Percentiles rank a stretch among this genome's conserved stretches.
Conservation (phyloP, 2,888 invertebrate species). For the Limenitis camilla region DNA sequence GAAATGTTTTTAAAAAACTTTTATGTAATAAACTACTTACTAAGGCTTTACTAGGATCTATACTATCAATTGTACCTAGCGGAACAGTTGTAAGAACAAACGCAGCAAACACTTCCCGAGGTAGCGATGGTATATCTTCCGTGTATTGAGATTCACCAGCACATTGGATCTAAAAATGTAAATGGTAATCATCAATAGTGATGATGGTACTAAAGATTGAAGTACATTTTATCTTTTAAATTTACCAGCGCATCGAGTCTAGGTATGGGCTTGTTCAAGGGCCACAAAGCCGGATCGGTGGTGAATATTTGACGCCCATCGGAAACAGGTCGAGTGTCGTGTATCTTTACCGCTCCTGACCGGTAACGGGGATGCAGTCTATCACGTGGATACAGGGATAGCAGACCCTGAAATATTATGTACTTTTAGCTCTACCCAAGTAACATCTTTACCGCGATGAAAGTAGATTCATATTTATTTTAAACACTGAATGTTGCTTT, state of each 20-base stretch:
- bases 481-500: neutral
- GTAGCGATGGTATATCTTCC: constrained; percentile 74
- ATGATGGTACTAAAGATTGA: constrained; percentile 24
- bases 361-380: constrained; percentile 47
- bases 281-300: constrained; percentile 76
- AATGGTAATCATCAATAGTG: constrained; percentile 33
- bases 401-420: constrained; percentile 53
- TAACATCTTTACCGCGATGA: neutral
- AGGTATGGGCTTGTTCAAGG: constrained; percentile 77
- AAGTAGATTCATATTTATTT: neutral
- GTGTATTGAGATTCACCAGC: constrained; percentile 80
- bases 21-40: constrained; percentile 42
- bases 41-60: constrained; percentile 77
- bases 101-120: constrained; percentile 78
- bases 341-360: constrained; percentile 52
- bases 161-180: constrained; percentile 60
- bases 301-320: constrained; percentile 75
- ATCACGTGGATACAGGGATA: constrained; percentile 62
- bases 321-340: constrained; percentile 71
- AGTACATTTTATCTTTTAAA: neutral
- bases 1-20: too few relatives aligned
- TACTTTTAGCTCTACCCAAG: neutral
- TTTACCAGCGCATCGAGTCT: constrained; percentile 74
- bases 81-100: neutral
- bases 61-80: constrained; percentile 50